Base-by-base conservation (phyloP, 2,797 vertebrate species). In the Sternotherus odoratus region DNA sequence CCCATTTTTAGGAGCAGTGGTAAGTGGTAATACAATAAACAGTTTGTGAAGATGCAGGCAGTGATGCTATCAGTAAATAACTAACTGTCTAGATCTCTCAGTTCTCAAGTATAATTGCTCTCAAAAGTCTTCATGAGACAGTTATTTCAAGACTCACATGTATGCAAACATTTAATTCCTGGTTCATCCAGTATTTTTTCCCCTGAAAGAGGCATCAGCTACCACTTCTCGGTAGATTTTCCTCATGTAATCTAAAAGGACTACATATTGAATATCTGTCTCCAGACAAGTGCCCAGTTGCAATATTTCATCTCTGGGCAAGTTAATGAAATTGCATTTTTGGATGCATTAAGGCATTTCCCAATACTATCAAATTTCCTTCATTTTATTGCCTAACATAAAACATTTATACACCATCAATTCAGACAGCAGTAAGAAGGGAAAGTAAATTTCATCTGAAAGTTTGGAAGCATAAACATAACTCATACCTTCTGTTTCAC, bases 281-380 rank as follows among this genome's bases (percentile, higher is more conserved):
- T 77, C 28, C 49, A 23, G 28, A 69, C 6, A 94, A 66, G 13
- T 43, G 63, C 36, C 49, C 36, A 63, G 16, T 10, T 43, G 43
- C 4, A 79, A 39, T 56, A 63, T 2, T 1, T 84, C 24, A 54
- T 51, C 28, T 86, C 46, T 6, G 30, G 39, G 36, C 81, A 56
- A 82, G 80, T 51, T 83, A 57, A 78, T 43, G 30, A 2, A 2
- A 0, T 15, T 74, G 46, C 13, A 86, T 49, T 93, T 90, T 63
- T 82, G 39, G 12, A 77, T 46, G 74, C 50, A 36, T 15, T 72
- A 69, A 89, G 56, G 81, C 2, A 60, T 87, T 93, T 92, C 82
- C 79, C 49, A 93, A 1, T 23, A 84, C 82, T 77, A 26, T 50
- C 77, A 75, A 21, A 77, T n/a, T n/a, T 50, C 57, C 30, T 85